phyloP scores from a whole-genome alignment of 2,888 invertebrate genomes.

The Euclidia mi region DNA sequence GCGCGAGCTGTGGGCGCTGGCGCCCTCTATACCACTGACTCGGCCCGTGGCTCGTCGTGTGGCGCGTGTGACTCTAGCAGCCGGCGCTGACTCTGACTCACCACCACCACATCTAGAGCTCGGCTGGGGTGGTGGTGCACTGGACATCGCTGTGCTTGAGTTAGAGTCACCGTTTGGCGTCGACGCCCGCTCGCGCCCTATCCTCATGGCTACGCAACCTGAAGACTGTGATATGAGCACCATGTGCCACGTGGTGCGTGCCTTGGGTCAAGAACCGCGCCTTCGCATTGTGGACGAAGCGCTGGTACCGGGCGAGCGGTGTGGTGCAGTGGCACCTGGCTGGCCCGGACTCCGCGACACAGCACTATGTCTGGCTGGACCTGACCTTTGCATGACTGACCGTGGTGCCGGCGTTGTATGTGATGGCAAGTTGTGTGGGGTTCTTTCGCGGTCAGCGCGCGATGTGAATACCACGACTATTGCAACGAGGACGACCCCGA shows the following conservation, averaged over 20 bases:
- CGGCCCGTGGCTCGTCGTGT: conserved; percentile 48
- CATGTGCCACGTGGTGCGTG: conserved; percentile 67
- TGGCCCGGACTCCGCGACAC: conserved; percentile 61
- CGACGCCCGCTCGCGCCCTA: conserved; percentile 66
- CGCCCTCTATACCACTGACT: conserved; percentile 46
- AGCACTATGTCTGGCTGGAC: conserved; percentile 71
- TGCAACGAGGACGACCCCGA: conserved; percentile 6
- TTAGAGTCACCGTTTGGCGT: conserved; percentile 70
- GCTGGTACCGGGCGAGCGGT: conserved; percentile 46
- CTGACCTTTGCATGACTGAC: conserved; percentile 72
- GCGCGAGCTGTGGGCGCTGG: conserved; percentile 63
- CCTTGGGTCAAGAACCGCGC: conserved; percentile 46
- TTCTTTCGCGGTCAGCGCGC: conserved; percentile 65
- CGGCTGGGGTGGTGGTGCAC: conserved; percentile 36
- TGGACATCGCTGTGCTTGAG: conserved; percentile 74
- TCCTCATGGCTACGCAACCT: conserved; percentile 67
- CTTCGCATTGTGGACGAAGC: conserved; percentile 60
- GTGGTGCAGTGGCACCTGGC: conserved; percentile 59
- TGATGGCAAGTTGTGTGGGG: conserved; percentile 78
- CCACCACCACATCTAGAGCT: conserved; percentile 23
- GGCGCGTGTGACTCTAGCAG: conserved; percentile 45
- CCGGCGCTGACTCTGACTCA: conserved; percentile 32
- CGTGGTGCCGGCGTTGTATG: conserved; percentile 80
- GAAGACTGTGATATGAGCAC: conserved; percentile 60
- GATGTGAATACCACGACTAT: background rate